These are phyloP conservation scores for Drosophila rellima DNA, from an alignment of 2,888 invertebrate species.

Conservation along the genomic window DNA sequence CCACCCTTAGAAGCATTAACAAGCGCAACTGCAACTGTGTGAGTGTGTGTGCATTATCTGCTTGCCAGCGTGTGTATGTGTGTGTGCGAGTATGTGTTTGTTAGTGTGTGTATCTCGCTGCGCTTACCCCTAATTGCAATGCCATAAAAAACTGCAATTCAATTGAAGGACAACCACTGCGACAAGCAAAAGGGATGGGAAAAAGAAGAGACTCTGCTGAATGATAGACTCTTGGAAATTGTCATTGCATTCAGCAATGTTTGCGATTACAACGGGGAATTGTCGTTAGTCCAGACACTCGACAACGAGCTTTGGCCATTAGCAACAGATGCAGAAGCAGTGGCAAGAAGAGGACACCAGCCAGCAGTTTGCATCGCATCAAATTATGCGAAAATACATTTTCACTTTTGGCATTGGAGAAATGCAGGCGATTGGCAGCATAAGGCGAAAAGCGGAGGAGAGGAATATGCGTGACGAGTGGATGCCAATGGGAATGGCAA, in stretches of 20 bases:
- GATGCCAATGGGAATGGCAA: conserved; percentile 20
- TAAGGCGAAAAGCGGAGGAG: conserved; percentile 13
- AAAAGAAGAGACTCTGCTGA: conserved; percentile 7
- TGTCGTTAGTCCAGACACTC: conserved; percentile 51
- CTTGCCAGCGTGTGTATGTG: conserved; percentile 8
- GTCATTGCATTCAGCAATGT: conserved; percentile 70
- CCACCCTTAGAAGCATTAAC: conserved; percentile 51
- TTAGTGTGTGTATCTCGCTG: conserved; percentile 33
- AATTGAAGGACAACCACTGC: conserved; percentile 78
- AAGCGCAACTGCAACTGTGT: conserved; percentile 40
- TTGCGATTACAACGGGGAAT: conserved; percentile 63
- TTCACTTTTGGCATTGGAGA: conserved; percentile 46
- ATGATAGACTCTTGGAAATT: conserved; percentile 51
- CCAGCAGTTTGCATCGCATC: conserved; percentile 42
- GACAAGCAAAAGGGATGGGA: conserved; percentile 36
- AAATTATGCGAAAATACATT: conserved; percentile 71
- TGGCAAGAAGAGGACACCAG: conserved; percentile 7
- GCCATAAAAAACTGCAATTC: conserved; percentile 82
- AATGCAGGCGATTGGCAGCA: conserved; percentile 14
- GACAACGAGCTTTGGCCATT: conserved; percentile 37
- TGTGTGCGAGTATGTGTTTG: conserved; percentile 14
- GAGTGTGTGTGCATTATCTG: conserved; percentile 31
- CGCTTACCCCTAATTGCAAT: conserved; percentile 83
- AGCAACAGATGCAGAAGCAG: conserved; percentile 28
- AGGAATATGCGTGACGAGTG: conserved; percentile 31